A percentile compares a stretch with the other conserved stretches of the same genome.
Conservation (phyloP, 2,888 invertebrate genomes). For the Tethea ocularis region DNA sequence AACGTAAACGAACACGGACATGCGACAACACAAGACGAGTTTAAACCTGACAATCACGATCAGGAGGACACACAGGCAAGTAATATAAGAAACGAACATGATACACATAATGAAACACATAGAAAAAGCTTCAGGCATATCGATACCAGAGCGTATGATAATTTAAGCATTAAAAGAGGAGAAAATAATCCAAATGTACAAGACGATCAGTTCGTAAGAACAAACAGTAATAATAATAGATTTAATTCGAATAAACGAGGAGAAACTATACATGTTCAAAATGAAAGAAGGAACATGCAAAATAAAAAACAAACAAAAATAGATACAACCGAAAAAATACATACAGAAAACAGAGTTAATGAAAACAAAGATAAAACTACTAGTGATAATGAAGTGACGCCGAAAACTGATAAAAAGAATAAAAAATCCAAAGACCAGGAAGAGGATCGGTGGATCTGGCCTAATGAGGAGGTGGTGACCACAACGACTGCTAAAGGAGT, state of each 20-base stretch:
- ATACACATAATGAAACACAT: not conserved
- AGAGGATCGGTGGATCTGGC: slow-evolving; percentile 35
- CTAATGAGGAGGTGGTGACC: slow-evolving; percentile 4
- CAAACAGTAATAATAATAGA: not conserved
- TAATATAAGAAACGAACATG: not conserved
- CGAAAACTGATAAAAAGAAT: not conserved
- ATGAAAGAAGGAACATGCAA: not conserved
- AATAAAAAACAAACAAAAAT: not conserved
- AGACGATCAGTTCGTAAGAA: not conserved
- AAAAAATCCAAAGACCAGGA: slow-evolving; percentile 22
- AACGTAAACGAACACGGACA: not conserved
- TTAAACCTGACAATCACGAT: not conserved
- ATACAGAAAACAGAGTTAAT: not conserved
- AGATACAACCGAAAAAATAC: not conserved
- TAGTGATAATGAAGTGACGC: slow-evolving; percentile 9
- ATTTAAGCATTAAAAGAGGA: not conserved
- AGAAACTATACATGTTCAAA: not conserved
- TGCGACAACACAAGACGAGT: not conserved
- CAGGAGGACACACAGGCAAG: not conserved
- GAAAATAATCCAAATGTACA: not conserved
- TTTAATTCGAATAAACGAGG: not conserved
- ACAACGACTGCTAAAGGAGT: slow-evolving; percentile 15
- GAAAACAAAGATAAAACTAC: not conserved
- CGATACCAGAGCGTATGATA: not conserved
- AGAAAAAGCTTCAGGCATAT: not conserved